phyloP scores from a whole-genome alignment of 2,113 vertebrate genomes.

The Struthidea cinerea region DNA sequence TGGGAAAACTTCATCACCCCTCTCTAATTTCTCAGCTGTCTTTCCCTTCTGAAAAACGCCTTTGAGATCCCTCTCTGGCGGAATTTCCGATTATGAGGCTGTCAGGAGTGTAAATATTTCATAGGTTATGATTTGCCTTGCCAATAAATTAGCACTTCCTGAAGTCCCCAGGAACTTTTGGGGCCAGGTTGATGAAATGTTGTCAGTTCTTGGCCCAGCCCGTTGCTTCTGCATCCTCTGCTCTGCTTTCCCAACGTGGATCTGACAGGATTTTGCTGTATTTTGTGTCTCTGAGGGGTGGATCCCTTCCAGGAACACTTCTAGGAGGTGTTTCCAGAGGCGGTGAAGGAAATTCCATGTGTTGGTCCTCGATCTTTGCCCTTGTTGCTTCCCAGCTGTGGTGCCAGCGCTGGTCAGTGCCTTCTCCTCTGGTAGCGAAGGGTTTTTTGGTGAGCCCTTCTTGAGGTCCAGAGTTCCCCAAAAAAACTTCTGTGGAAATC shows the following conservation, averaged over 20 bases:
- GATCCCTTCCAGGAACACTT: background rate
- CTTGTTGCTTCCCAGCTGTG: background rate
- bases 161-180: background rate
- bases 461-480: background rate
- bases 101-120: constrained; percentile 24
- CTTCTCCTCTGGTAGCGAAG: background rate
- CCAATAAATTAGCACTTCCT: background rate
- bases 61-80: background rate
- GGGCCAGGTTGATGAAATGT: background rate
- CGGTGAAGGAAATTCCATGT: background rate
- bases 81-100: background rate
- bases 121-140: background rate
- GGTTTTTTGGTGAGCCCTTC: background rate
- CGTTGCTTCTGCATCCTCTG: rapidly evolving
- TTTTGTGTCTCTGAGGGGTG: background rate
- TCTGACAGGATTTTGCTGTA: background rate
- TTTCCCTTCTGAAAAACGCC: background rate
- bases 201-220: background rate
- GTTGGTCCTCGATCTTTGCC: background rate
- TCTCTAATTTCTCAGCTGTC: constrained; percentile 27
- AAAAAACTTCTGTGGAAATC: background rate
- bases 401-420: background rate
- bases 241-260: background rate
- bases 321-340: background rate
- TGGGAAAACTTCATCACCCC: background rate